Evolutionary conservation across 2,113 vertebrate species (phyloP).

Genomic region (Ceyx margarethae): DNA sequence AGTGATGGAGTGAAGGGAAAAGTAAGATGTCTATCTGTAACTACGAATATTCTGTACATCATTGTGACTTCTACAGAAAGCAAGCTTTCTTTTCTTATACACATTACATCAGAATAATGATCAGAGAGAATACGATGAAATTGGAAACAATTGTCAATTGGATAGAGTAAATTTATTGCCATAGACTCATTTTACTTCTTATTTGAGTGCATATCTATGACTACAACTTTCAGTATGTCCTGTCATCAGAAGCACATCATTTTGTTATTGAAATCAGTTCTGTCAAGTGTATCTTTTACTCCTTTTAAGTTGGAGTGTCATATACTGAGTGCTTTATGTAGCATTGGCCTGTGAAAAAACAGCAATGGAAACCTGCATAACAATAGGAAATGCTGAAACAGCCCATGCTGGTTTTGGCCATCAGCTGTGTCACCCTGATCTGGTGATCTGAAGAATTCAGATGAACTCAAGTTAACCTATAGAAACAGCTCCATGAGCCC

Average conservation of each 20-base stretch:
- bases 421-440: not conserved
- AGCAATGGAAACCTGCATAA: not conserved
- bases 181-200: not conserved
- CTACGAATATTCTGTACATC: not conserved
- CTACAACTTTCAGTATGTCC: not conserved
- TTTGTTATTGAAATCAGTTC: not conserved
- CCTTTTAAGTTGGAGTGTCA: not conserved
- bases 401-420: not conserved
- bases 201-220: not conserved
- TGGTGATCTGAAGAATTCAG: not conserved
- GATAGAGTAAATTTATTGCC: not conserved
- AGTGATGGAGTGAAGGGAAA: not conserved
- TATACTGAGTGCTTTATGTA: too few species aligned
- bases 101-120: not conserved
- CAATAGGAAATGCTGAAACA: not conserved
- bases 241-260: not conserved
- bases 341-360: not conserved
- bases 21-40: not conserved
- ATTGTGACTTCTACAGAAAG: not conserved
- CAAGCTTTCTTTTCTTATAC: not conserved
- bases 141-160: not conserved
- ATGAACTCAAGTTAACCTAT: slow-evolving; percentile 23
- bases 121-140: not conserved
- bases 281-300: not conserved
- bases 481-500: not conserved